phyloP scores from a whole-genome alignment of 2,113 vertebrate genomes.

The Rutilus rutilus region DNA sequence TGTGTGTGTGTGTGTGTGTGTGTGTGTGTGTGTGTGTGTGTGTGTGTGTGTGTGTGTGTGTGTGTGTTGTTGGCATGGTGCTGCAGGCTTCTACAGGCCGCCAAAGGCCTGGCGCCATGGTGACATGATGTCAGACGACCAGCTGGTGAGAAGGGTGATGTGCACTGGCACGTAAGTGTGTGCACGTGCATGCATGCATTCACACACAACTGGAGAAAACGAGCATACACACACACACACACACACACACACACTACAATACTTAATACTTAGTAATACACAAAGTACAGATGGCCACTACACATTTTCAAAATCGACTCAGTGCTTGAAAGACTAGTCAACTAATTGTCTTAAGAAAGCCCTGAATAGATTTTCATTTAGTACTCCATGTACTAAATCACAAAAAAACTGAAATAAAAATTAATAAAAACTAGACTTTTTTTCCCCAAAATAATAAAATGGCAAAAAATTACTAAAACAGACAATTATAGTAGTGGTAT shows the following conservation, averaged over 20 bases:
- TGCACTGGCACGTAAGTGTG: constrained; percentile 54
- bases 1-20: not conserved
- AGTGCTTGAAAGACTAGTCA: not conserved
- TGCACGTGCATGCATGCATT: constrained; percentile 45
- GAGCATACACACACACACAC: not conserved
- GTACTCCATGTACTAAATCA: too few species aligned
- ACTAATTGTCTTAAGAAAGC: not conserved
- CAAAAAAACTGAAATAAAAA: too few species aligned
- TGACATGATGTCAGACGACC: constrained; percentile 58
- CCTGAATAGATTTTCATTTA: not conserved
- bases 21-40: too few species aligned
- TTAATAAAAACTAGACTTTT: too few species aligned
- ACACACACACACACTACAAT: not conserved
- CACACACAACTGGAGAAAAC: constrained; percentile 16
- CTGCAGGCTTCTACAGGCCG: constrained; percentile 39
- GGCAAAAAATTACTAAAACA: not conserved
- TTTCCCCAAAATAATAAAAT: too few species aligned
- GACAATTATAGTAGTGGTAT: not conserved
- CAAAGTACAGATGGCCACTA: constrained; percentile 13
- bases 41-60: not conserved
- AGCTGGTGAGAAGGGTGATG: constrained; percentile 58
- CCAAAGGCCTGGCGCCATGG: constrained; percentile 55
- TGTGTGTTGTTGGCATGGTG: constrained; percentile 9
- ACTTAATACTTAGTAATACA: not conserved
- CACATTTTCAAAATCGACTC: constrained; percentile 14